Conservation (phyloP, 2,888 invertebrate genomes). For the Muschampia plurimacula region DNA sequence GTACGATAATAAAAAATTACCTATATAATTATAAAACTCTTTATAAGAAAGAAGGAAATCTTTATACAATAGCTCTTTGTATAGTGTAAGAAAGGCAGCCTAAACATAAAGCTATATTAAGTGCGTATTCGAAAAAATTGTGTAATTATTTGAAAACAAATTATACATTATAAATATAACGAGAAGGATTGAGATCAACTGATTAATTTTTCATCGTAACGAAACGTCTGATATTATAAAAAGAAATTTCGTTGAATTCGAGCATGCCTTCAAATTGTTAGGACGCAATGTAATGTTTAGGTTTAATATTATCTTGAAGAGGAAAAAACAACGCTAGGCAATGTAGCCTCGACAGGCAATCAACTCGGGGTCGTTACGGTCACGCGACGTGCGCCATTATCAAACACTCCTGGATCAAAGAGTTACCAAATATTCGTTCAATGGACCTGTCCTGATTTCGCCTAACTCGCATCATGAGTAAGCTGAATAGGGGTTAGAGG, state of each 20-base stretch:
- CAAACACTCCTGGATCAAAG: conserved; percentile 32
- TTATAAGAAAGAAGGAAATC: too few species aligned
- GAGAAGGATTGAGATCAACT: too few species aligned
- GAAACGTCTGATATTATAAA: conserved; percentile 10
- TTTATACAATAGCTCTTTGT: too few species aligned
- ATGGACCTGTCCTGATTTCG: conserved; percentile 34
- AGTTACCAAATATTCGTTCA: conserved; percentile 31
- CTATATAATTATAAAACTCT: too few species aligned
- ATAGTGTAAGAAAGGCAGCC: too few species aligned
- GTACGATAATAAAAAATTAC: too few species aligned
- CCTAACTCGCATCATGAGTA: conserved; percentile 20
- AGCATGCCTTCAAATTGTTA: conserved; percentile 29
- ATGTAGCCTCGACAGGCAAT: conserved; percentile 33
- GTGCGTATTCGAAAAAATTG: too few species aligned
- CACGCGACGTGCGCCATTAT: conserved; percentile 32
- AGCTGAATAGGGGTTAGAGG: conserved; percentile 4
- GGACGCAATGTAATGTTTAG: conserved; percentile 18
- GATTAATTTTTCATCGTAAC: conserved; percentile 1
- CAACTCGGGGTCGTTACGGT: conserved; percentile 33
- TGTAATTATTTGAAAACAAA: too few species aligned
- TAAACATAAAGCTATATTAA: too few species aligned
- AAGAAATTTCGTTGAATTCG: conserved; percentile 21
- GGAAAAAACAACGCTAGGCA: conserved; percentile 25
- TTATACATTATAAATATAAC: too few species aligned
- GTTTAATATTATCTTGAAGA: conserved; percentile 30